phyloP scores from a whole-genome alignment of 2,113 vertebrate species.

The Climacteris rufus region DNA sequence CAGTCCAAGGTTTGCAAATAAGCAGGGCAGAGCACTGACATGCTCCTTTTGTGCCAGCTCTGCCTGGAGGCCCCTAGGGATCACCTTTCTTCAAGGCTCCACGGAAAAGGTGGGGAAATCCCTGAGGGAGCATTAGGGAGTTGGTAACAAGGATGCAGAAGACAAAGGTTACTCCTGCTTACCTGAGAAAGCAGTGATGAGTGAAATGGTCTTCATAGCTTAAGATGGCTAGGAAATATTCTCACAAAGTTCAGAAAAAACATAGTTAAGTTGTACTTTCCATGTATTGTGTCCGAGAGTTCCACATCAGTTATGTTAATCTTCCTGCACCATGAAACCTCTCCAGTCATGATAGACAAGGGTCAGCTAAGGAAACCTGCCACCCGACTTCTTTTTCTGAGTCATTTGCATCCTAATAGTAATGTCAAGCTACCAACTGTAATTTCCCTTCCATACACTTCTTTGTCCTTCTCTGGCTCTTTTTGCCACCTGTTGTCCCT shows the following conservation, averaged over 20 bases:
- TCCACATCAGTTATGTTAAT: not conserved
- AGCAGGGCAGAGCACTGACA: not conserved
- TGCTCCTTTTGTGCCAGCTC: not conserved
- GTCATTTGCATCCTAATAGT: not conserved
- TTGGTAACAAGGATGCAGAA: not conserved
- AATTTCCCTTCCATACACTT: not conserved
- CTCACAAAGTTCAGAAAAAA: not conserved
- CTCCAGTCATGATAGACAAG: not conserved
- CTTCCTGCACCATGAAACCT: not conserved
- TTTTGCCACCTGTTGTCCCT: not conserved
- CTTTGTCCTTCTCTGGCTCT: slow-evolving; percentile 5
- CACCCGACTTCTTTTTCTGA: not conserved
- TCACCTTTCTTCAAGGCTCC: not conserved
- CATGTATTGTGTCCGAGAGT: not conserved
- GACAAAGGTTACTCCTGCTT: not conserved
- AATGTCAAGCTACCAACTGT: not conserved
- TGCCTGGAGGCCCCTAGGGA: not conserved
- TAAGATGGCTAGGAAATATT: not conserved
- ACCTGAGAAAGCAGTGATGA: not conserved
- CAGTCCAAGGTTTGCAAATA: not conserved
- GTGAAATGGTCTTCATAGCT: not conserved
- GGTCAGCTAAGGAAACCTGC: not conserved
- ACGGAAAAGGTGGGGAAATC: not conserved
- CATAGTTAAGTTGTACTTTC: not conserved
- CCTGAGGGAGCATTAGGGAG: not conserved